phyloP scores from a whole-genome alignment of 2,113 vertebrate genomes.

The Grantiella picta region DNA sequence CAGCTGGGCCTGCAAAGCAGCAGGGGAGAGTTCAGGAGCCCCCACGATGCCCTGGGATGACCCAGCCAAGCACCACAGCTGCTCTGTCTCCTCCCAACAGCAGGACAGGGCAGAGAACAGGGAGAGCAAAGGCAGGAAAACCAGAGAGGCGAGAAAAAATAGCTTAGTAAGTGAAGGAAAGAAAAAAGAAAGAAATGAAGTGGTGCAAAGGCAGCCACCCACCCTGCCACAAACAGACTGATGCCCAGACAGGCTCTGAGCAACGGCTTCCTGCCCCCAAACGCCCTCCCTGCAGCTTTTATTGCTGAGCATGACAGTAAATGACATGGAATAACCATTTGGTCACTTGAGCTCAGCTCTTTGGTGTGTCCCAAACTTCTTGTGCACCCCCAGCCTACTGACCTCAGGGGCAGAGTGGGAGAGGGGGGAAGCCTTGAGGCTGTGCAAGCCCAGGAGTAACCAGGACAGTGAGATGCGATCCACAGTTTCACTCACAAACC shows the following conservation, averaged over 20 bases:
- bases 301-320: background rate
- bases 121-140: background rate
- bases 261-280: background rate
- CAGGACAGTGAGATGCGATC: rapidly evolving
- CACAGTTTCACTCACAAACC: background rate
- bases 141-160: rapidly evolving
- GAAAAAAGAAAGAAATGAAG: background rate
- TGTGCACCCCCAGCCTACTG: no score
- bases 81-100: rapidly evolving
- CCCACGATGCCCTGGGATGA: rapidly evolving
- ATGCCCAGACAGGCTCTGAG: background rate
- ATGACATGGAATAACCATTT: background rate
- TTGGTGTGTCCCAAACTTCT: background rate
- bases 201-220: background rate
- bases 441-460: background rate
- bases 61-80: background rate
- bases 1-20: conserved; percentile 78
- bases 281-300: background rate
- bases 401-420: background rate
- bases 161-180: background rate
- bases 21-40: background rate
- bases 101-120: rapidly evolving
- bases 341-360: background rate
- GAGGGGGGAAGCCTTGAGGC: background rate
- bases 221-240: background rate